phyloP scores from a whole-genome alignment of 2,797 vertebrate species.

The Heliangelus exortis region DNA sequence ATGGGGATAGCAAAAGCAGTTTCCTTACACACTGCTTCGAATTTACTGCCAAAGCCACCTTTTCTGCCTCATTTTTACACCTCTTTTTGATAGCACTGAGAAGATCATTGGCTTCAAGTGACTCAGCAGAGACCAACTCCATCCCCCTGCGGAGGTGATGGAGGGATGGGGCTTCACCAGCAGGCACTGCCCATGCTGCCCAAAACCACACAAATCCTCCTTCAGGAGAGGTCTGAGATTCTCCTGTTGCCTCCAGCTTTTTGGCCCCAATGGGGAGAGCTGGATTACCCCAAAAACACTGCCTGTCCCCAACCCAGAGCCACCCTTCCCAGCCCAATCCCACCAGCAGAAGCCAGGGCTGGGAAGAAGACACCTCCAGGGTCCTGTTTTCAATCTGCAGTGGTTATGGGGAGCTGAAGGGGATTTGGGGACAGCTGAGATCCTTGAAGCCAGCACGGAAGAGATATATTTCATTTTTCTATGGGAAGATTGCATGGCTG shows the following conservation, averaged over 20 bases:
- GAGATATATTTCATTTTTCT: not conserved
- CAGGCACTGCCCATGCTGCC: not conserved
- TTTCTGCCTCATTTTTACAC: not conserved
- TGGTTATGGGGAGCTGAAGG: not conserved
- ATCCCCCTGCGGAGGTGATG: not conserved
- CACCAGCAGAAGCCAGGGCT: no score
- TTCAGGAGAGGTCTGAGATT: not conserved
- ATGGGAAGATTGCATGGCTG: no score
- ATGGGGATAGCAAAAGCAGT: not conserved
- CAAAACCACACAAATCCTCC: not conserved
- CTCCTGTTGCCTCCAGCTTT: not conserved
- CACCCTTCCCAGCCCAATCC: not conserved
- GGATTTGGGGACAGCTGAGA: accelerated
- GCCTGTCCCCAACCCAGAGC: accelerated
- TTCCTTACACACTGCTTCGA: not conserved
- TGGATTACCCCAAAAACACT: not conserved
- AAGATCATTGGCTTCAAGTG: not conserved
- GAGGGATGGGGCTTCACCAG: not conserved
- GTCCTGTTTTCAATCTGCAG: not conserved
- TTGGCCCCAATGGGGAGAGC: no score
- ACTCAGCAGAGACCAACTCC: not conserved
- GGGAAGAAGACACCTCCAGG: not conserved
- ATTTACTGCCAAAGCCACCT: not conserved
- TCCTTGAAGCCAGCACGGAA: not conserved
- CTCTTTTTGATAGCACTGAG: not conserved